phyloP scores from a whole-genome alignment of 2,888 invertebrate species.

The Parnassius mnemosyne region DNA sequence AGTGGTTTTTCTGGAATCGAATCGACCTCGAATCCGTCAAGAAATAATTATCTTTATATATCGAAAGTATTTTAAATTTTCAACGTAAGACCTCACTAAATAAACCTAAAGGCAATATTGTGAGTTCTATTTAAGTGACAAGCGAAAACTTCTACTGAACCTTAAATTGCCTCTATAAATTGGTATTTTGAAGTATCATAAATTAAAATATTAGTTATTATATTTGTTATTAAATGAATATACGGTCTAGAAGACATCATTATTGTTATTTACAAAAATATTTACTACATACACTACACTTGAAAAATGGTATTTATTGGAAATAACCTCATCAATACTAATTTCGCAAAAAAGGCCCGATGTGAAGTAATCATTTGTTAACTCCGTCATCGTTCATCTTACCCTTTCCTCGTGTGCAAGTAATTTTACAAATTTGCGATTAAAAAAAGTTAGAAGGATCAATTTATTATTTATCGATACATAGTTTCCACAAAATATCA shows the following conservation, averaged over 20 bases:
- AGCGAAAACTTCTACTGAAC: constrained; percentile 23
- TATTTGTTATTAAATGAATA: no score
- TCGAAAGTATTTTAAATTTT: constrained; percentile 1
- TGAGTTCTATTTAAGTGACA: constrained; percentile 30
- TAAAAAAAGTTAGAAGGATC: background rate
- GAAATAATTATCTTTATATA: no score
- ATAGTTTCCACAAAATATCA: background rate
- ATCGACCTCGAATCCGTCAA: no score
- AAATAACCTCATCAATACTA: background rate
- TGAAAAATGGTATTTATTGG: no score
- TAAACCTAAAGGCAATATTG: background rate
- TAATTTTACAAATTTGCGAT: constrained; percentile 15
- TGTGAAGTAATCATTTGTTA: constrained; percentile 6
- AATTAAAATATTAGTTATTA: no score
- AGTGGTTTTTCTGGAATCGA: no score
- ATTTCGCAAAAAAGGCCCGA: background rate
- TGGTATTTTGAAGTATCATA: no score
- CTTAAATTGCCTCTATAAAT: constrained; percentile 25
- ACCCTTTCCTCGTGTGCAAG: constrained; percentile 3
- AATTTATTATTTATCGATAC: constrained; percentile 7
- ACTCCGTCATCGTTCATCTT: constrained; percentile 11
- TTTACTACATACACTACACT: no score
- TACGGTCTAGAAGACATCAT: no score
- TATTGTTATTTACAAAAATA: no score
- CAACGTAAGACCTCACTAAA: background rate